These are phyloP conservation scores for Aptenodytes forsteri DNA, from an alignment of 2,113 vertebrate species.

Conservation along the genomic window DNA sequence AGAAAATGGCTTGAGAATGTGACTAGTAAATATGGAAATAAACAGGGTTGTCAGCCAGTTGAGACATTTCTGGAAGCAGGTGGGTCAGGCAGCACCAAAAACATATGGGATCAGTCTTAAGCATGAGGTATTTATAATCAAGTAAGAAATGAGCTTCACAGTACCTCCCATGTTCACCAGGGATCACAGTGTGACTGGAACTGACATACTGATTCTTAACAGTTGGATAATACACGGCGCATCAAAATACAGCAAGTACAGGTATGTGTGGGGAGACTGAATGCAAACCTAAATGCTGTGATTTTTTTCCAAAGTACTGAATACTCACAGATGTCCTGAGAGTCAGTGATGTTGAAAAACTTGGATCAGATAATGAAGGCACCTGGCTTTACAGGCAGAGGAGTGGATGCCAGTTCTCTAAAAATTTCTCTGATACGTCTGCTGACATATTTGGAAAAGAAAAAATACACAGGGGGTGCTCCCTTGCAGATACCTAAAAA, in stretches of 20 bases:
- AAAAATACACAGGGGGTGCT: not conserved
- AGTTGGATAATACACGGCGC: not conserved
- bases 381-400: not conserved
- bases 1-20: not conserved
- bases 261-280: not conserved
- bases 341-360: not conserved
- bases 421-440: not conserved
- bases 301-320: not conserved
- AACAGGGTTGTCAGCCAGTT: not conserved
- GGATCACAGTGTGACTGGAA: not conserved
- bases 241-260: conserved; percentile 4
- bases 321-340: not conserved
- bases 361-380: not conserved
- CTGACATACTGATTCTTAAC: not conserved
- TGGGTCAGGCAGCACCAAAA: conserved; percentile 4
- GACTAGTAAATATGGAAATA: not conserved
- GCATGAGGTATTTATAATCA: conserved; percentile 21
- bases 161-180: not conserved
- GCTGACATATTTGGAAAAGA: not conserved
- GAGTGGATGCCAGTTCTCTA: not conserved
- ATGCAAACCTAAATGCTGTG: not conserved
- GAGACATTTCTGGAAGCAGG: conserved; percentile 21
- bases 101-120: conserved; percentile 19
- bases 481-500: not conserved
- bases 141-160: not conserved